Base-by-base conservation (phyloP, 2,113 vertebrate species). In the Centropus unirufus region DNA sequence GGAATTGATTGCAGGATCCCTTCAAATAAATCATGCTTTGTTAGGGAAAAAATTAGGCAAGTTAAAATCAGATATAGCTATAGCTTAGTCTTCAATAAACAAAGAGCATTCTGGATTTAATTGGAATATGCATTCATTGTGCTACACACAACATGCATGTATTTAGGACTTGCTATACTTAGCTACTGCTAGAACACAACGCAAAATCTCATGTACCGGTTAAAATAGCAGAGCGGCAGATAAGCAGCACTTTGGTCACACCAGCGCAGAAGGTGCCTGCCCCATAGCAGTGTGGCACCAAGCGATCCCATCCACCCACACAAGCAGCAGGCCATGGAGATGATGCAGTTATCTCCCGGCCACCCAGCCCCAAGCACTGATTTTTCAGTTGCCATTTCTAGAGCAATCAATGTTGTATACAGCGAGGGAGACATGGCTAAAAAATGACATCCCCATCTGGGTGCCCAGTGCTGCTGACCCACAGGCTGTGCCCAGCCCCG, bases 241-340 rank as follows among this genome's bases (percentile, higher is more conserved):
- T 11, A 12, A 34, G 32, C 27, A 21, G 44, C 4, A 2, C 14
- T 27, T 5, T 34, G 5, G 19, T 42, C 6, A 1, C 3, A 26
- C 39, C 12, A 26, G 13, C 8, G 55, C 40, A 34, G 63, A 49
- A 57, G 67, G 39, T 29, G 55, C 61, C 59, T 29, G 10, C n/a
- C 46, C 59, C n/a, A 4, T 3, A 5, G 36, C 2, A 1, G 17
- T 1, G 6, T 3, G 47, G 23, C 79, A 36, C 36, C 4, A 2
- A 34, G 30, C 0, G 1, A 23, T 7, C 34, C 30, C 39, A 4
- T 1, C 0, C 0, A 4, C 14, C 58, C 46, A 13, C 29, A 5
- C 6, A 7, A 30, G 22, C 19, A 4, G 5, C 5, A 8, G 26
- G 14, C 21, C 7, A 8, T 36, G 63, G 14, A 63, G 42, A 69